phyloP scores from a whole-genome alignment of 1,140 invertebrate species.

The Meloidogyne floridensis region DNA sequence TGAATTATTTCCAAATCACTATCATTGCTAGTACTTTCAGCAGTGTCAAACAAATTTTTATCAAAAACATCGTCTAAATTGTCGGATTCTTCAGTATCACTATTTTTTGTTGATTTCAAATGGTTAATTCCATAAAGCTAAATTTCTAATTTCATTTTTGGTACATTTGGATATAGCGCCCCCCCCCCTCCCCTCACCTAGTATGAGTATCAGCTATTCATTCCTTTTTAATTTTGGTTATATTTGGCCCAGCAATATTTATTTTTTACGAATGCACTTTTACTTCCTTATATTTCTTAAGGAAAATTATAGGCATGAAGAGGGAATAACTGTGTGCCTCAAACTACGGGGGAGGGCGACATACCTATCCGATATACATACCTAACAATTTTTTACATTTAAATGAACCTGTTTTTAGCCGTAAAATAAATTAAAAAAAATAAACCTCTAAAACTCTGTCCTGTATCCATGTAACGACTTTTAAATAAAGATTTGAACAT shows the following conservation, averaged over 20 bases:
- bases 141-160: slow-evolving; percentile 8
- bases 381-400: too few relatives aligned
- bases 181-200: too few relatives aligned
- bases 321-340: too few relatives aligned
- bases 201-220: too few relatives aligned
- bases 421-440: neutral
- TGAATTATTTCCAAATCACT: slow-evolving; percentile 29
- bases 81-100: neutral
- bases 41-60: neutral
- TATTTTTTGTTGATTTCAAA: slow-evolving; percentile 25
- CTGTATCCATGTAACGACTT: slow-evolving; percentile 32
- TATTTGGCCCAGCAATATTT: too few relatives aligned
- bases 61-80: slow-evolving; percentile 15
- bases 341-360: too few relatives aligned
- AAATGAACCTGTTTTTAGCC: neutral
- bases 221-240: too few relatives aligned
- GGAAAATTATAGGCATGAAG: too few relatives aligned
- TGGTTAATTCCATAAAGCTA: slow-evolving; percentile 6
- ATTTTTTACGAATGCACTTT: too few relatives aligned
- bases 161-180: too few relatives aligned
- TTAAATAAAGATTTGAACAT: slow-evolving; percentile 30
- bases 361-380: too few relatives aligned
- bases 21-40: slow-evolving; percentile 12
- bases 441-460: slow-evolving; percentile 30
- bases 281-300: too few relatives aligned